Evolutionary conservation across 1,140 invertebrate species (phyloP).

Genomic region (Platyura marginata): DNA sequence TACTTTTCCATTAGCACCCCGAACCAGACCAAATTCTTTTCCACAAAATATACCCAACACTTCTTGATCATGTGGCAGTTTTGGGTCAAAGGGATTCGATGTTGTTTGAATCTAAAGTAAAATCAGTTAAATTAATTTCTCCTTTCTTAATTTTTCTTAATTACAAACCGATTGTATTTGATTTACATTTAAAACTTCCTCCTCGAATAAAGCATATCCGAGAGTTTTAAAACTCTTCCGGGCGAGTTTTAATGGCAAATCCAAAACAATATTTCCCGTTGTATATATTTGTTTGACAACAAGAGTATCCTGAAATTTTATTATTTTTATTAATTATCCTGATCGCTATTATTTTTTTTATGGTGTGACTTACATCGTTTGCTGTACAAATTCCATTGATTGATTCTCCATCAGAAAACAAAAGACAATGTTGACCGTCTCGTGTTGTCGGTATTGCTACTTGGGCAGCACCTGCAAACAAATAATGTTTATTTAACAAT

Average conservation of each 20-base stretch:
- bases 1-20: slow-evolving; percentile 55
- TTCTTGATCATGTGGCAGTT: slow-evolving; percentile 16
- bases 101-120: slow-evolving; percentile 15
- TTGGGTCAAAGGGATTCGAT: slow-evolving; percentile 22
- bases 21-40: slow-evolving; percentile 66
- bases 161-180: slow-evolving; percentile 15
- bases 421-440: slow-evolving; percentile 20
- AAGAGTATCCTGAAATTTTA: slow-evolving; percentile 14
- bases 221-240: slow-evolving; percentile 62
- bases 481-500: not conserved
- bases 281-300: slow-evolving; percentile 20
- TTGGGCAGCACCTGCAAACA: slow-evolving; percentile 15
- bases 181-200: slow-evolving; percentile 32
- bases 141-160: not conserved
- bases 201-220: slow-evolving; percentile 51
- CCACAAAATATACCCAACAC: slow-evolving; percentile 33
- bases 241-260: slow-evolving; percentile 61
- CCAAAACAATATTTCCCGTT: slow-evolving; percentile 27
- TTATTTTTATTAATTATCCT: too few species aligned
- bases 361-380: slow-evolving; percentile 17
- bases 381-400: slow-evolving; percentile 24
- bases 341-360: too few species aligned
- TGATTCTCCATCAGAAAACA: slow-evolving; percentile 23
- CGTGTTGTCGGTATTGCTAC: slow-evolving; percentile 17
- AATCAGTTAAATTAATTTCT: not conserved